Base-by-base conservation (phyloP, 2,113 vertebrate species). In the Pteropus alecto region DNA sequence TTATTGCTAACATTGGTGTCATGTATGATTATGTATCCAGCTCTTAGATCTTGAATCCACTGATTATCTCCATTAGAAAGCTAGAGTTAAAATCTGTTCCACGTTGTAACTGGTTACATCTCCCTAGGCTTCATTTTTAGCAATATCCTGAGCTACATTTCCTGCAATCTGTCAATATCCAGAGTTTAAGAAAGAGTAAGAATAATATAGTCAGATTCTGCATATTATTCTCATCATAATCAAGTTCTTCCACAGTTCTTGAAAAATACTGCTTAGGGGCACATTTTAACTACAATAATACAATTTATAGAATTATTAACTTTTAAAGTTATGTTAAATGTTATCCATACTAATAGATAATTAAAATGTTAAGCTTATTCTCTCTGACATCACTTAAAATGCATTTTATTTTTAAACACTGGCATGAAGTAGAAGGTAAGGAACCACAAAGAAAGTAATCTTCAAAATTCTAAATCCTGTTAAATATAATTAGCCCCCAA, bases 401-500 rank as follows among this genome's bases (percentile, higher is more conserved):
- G 43, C 5, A 38, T 76, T 83, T 92, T 82, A 88, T 71, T 94
- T 93, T 87, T 87, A 87, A 95, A 91, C 84, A 92, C 11, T 71
- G 65, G 61, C 35, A 92, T 96, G 94, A 97, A 87, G 71, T 95
- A 93, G 92, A 96, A 95, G 87, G 87, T 79, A 97, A 95, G 33
- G 46, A 91, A 97, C 30, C 48, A 95, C 70, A 92, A 82, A 85
- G 63, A 91, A 95, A 94, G 41, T 82, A 88, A 89, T 89, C 54
- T 96, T 93, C 63, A 95, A 85, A 26, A 63, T 51, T 74, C 48
- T 35, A 43, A 90, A 24, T 3, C 10, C 58, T 95, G 84, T n/a
- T 89, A 46, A 94, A 81, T 71, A 90, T n/a, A 95, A 16, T 78
- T 93, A 77, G 56, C 63, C n/a, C n/a, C 51, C 51, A 51, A 51